phyloP scores from a whole-genome alignment of 1,140 invertebrate genomes.

The Bombus sibiricus region DNA sequence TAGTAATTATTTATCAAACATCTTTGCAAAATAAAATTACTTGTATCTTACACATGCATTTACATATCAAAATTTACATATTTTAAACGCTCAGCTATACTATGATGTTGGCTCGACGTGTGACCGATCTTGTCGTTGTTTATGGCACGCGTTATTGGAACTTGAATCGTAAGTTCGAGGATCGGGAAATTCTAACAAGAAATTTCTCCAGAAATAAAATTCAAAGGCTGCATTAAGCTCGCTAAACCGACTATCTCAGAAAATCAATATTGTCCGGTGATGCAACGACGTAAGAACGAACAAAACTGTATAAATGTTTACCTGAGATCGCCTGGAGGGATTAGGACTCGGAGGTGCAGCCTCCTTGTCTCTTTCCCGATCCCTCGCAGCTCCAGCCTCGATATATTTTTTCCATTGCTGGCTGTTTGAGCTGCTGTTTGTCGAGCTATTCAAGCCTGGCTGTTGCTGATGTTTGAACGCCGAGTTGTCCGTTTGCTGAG shows the following conservation, averaged over 20 bases:
- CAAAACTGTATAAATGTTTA: constrained; percentile 48
- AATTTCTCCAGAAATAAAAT: too few relatives aligned
- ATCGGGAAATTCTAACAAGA: too few relatives aligned
- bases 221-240: neutral
- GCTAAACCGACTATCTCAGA: neutral
- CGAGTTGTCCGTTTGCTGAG: constrained; percentile 84
- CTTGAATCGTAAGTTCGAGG: too few relatives aligned
- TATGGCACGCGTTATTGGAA: too few relatives aligned
- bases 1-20: too few relatives aligned
- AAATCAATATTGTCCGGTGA: constrained; percentile 15
- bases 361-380: constrained; percentile 79
- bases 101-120: too few relatives aligned
- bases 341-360: constrained; percentile 78
- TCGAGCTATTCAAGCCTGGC: constrained; percentile 59
- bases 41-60: too few relatives aligned
- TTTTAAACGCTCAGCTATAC: too few relatives aligned
- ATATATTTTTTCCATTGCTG: constrained; percentile 85
- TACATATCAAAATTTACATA: too few relatives aligned
- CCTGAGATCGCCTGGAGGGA: constrained; percentile 79
- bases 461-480: constrained; percentile 82
- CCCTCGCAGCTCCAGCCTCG: constrained; percentile 80
- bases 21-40: too few relatives aligned
- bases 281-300: neutral
- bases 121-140: too few relatives aligned
- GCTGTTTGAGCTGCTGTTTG: constrained; percentile 81